Base-by-base conservation (phyloP, 2,888 invertebrate species). In the Bombyx huttoni region DNA sequence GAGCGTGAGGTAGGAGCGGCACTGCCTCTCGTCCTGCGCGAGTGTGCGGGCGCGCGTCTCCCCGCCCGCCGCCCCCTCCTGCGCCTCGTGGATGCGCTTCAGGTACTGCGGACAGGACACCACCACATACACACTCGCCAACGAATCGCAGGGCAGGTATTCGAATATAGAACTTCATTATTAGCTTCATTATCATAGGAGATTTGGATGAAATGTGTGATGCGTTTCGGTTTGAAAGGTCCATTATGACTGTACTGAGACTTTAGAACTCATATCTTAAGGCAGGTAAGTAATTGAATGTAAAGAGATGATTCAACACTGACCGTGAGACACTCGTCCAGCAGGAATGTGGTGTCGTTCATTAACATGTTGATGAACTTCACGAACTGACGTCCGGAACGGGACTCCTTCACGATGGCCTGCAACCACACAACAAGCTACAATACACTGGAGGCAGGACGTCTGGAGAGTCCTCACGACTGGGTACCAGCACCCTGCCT, bases 281-380 rank as follows among this genome's bases (percentile, higher is more conserved):
- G n/a, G n/a, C n/a, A n/a, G n/a, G n/a, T n/a, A 40, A 40, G 40
- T 3, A 40, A 12, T 40, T 12, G 7, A 5, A 40, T 1, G 7
- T 40, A 40, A 24, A 34, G 34, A 49, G 40, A 13, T 13, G 40
- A 40, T 7, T 12, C 46, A 46, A 24, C 33, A 63, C 73, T 68
- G 51, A 88, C 87, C 78, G 87, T 88, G 14, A 88, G 78, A 74
- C 98, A 98, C 81, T 99, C 99, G 76, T 99, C 99, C 59, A 98
- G 89, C 54, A 98, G 90, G 87, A 98, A 98, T 51, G 98, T 98
- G 24, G 98, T 98, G 79, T 98, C 98, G 73, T 98, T 98, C 96
- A 98, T 98, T 61, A 98, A 83, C 98, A 98, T 96, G 80, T 98
- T 98, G 62, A 98, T 93, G 75, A 98, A 98, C 67, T 97, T 96